These are phyloP conservation scores for Aphis gossypii DNA, from an alignment of 1,140 invertebrate genomes.

Conservation along the genomic window DNA sequence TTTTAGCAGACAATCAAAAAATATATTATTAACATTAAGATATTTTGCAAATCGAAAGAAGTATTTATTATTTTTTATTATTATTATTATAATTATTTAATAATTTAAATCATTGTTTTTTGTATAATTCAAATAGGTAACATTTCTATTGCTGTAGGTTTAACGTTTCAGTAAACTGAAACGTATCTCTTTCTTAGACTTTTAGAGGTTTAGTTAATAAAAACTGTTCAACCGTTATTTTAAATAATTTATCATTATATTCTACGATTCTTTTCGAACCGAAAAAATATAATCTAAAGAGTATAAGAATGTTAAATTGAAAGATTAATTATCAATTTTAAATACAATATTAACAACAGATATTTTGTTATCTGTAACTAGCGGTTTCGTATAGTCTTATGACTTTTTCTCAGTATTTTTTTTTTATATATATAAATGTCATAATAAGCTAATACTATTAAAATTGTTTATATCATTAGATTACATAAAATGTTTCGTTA, in stretches of 20 bases:
- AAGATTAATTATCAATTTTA: not conserved
- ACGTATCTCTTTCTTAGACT: constrained; percentile 21
- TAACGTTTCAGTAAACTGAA: not conserved
- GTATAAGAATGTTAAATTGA: not conserved
- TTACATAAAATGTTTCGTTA: not conserved
- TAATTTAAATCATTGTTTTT: not conserved
- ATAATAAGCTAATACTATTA: not conserved
- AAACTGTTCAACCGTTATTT: not conserved
- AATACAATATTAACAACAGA: not conserved
- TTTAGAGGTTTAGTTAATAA: not conserved
- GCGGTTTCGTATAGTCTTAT: constrained; percentile 26
- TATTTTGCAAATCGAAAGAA: not conserved
- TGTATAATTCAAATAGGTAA: not conserved
- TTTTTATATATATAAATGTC: not conserved
- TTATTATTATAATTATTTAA: not conserved
- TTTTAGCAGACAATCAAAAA: constrained; percentile 49
- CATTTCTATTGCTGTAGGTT: not conserved
- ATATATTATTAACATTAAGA: not conserved
- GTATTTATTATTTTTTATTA: not conserved
- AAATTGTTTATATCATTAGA: constrained; percentile 22
- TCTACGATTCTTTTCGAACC: not conserved
- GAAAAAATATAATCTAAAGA: not conserved
- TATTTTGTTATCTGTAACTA: constrained; percentile 3
- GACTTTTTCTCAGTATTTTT: constrained; percentile 15
- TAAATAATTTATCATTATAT: not conserved